phyloP scores from a whole-genome alignment of 2,113 vertebrate species.

The Gymnobelideus leadbeateri region DNA sequence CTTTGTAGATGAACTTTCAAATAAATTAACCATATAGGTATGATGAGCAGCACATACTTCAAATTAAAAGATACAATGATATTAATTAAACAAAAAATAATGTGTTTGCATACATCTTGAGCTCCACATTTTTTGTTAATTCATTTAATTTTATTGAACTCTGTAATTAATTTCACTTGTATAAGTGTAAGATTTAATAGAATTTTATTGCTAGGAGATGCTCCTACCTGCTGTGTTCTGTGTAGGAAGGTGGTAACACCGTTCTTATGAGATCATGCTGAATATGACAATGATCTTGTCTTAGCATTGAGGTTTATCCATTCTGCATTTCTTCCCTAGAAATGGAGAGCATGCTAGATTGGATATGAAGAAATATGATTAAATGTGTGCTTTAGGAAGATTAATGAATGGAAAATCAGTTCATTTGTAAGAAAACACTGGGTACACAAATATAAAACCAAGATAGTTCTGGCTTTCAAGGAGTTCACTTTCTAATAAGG shows the following conservation, averaged over 20 bases:
- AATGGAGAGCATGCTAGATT: not conserved
- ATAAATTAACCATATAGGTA: slow-evolving; percentile 81
- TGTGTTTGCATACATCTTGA: slow-evolving; percentile 77
- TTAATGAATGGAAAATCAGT: not conserved
- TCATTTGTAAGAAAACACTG: not conserved
- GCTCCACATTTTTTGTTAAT: slow-evolving; percentile 79
- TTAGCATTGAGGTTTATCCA: not conserved
- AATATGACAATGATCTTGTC: slow-evolving; percentile 36
- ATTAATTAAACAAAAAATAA: slow-evolving; percentile 82
- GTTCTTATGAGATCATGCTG: slow-evolving; percentile 64
- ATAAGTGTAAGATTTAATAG: slow-evolving; percentile 73
- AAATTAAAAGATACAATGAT: slow-evolving; percentile 81
- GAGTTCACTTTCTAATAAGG: not conserved
- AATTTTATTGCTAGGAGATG: slow-evolving; percentile 59
- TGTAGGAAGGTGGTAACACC: slow-evolving; percentile 56
- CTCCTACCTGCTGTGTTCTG: slow-evolving; percentile 54
- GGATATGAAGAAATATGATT: not conserved
- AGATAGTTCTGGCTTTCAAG: not conserved
- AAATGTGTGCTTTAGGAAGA: not conserved
- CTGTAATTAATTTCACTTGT: slow-evolving; percentile 73
- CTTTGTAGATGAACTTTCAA: slow-evolving; percentile 77
- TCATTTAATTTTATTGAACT: slow-evolving; percentile 75
- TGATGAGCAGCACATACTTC: slow-evolving; percentile 76
- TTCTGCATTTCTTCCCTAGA: not conserved
- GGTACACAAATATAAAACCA: not conserved